phyloP scores from a whole-genome alignment of 2,888 invertebrate genomes.

The Eurytoma californica region DNA sequence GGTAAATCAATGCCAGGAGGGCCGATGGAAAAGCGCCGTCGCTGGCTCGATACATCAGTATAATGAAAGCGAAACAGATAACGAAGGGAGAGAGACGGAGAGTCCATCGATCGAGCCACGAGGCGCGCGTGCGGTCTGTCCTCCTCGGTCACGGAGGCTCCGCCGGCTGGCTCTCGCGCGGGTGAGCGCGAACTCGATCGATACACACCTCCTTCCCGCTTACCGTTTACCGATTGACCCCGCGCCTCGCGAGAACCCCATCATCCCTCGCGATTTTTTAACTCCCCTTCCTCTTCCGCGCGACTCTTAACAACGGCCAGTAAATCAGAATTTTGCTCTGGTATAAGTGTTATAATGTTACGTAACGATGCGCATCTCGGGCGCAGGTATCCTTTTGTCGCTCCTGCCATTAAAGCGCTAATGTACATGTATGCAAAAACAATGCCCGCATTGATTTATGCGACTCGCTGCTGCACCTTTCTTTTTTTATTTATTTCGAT shows the following conservation, averaged over 20 bases:
- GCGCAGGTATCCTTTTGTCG: not conserved
- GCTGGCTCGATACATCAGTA: not conserved
- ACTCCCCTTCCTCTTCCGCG: not conserved
- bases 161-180: not conserved
- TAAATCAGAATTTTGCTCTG: not conserved
- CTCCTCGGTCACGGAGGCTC: conserved; percentile 6
- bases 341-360: not conserved
- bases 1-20: not conserved
- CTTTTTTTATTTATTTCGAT: not conserved
- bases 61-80: conserved; percentile 3
- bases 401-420: not conserved
- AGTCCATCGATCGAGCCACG: conserved; percentile 19
- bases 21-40: too few species aligned
- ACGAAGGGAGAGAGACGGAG: conserved; percentile 18
- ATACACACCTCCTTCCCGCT: not conserved
- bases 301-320: not conserved
- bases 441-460: conserved; percentile 33
- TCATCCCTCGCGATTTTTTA: not conserved
- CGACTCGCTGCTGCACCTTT: not conserved
- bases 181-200: conserved; percentile 9
- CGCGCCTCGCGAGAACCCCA: not conserved
- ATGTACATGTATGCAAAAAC: not conserved
- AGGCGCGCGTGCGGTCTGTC: conserved; percentile 15
- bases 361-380: not conserved
- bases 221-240: conserved; percentile 11